Base-by-base conservation (phyloP, 2,888 invertebrate species). In the Malachius bipustulatus region DNA sequence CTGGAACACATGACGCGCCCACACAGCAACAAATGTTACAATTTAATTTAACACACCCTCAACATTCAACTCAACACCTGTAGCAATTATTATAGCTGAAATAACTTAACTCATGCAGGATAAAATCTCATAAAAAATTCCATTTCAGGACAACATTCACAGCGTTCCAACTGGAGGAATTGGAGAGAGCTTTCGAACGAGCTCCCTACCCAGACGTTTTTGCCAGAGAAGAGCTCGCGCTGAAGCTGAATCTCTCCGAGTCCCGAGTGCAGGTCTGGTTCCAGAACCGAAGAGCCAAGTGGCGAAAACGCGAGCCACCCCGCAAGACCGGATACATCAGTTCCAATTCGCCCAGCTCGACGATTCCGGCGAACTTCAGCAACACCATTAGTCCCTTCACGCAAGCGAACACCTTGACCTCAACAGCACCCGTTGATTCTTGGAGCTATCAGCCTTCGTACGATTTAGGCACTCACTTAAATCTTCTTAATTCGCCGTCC, bases 201-300 rank as follows among this genome's bases (percentile, higher is more conserved):
- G 94, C 93, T 0, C 94, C 94, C 0, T 94, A 94, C 56, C 94
- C 94, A 0, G 94, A 94, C 60, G 91, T 94, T 1, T 93, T 93
- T 55, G 93, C 93, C 2, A 69, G 94, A 38, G 93, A 94, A 60
- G 93, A 93, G 58, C 66, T 94, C 37, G 94, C 94, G 32, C 70
- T 90, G 28, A 88, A 91, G 59, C 70, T 94, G 35, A 84, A 82
- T 52, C 71, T 94, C 14, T 89, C 88, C 50, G 94, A 94, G 49
- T 75, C 75, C 0, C 62, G 76, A 4, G 76, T 76, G 1, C 76
- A 76, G 54, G 85, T 85, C 16, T 87, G 85, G 85, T 87, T 87
- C 60, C 84, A 87, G 66, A 91, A 91, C 58, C 73, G 91, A 42
- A 72, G 91, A 43, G 91, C 91, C 9, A 91, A 91, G 60, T 91